phyloP scores from a whole-genome alignment of 2,888 invertebrate species.

The Lepidocyrtinus sp. region DNA sequence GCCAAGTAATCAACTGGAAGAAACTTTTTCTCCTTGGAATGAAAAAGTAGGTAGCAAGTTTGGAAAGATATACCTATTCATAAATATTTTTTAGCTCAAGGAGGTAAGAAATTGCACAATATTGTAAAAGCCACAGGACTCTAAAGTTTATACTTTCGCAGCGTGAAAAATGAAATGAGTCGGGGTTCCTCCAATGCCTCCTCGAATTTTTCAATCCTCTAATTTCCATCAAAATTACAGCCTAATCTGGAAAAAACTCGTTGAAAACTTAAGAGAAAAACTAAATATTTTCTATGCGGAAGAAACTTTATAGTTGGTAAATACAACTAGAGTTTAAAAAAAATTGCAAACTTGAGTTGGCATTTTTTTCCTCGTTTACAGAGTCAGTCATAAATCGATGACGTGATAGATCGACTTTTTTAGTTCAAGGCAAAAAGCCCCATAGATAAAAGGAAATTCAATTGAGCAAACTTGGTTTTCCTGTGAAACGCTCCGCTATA shows the following conservation, averaged over 20 bases:
- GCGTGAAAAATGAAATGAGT: neutral
- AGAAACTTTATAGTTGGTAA: neutral
- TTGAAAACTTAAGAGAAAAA: neutral
- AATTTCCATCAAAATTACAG: slow-evolving; percentile 61
- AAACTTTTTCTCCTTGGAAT: slow-evolving; percentile 31
- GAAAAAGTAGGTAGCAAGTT: neutral
- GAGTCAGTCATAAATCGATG: neutral
- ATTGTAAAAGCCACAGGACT: slow-evolving; percentile 11
- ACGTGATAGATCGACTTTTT: slow-evolving; percentile 9
- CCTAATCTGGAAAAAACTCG: neutral
- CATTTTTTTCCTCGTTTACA: neutral
- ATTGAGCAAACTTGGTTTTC: slow-evolving; percentile 7
- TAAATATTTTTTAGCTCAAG: too few species aligned
- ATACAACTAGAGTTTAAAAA: neutral
- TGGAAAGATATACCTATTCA: neutral
- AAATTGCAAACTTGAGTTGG: neutral
- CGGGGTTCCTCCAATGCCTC: too few species aligned
- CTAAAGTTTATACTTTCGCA: neutral
- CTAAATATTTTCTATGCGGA: neutral
- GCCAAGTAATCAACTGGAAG: neutral
- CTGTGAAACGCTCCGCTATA: neutral
- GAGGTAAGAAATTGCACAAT: slow-evolving; percentile 7
- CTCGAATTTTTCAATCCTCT: slow-evolving; percentile 30
- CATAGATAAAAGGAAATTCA: neutral
- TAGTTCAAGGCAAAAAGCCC: neutral